Percentiles rank a stretch among this genome's conserved stretches.
Evolutionary conservation across 2,113 vertebrate genomes (phyloP).

Genomic region (Mugil cephalus): DNA sequence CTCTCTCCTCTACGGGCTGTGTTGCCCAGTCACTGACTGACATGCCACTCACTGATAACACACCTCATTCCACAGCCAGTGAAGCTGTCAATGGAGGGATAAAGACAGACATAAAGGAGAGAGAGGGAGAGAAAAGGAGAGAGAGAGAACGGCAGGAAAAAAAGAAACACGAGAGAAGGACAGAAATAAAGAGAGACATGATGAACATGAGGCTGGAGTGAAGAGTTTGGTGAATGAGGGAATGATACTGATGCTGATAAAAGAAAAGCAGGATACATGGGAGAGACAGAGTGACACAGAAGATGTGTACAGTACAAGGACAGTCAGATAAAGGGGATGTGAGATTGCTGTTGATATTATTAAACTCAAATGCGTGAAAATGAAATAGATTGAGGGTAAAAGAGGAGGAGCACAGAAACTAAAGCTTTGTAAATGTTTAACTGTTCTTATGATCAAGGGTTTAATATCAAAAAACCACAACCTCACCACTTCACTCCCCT

Average conservation of each 20-base stretch:
- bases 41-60: conserved; percentile 81
- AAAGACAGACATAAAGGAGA: conserved; percentile 29
- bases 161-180: conserved; percentile 16
- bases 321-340: not conserved
- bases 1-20: conserved; percentile 50
- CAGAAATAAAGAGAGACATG: not conserved
- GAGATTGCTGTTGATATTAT: not conserved
- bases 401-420: too few species aligned
- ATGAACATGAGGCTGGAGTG: conserved; percentile 11
- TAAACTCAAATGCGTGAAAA: not conserved
- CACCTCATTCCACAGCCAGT: conserved; percentile 76
- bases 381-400: not conserved
- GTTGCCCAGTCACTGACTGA: conserved; percentile 73
- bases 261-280: not conserved
- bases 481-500: not conserved
- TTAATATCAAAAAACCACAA: not conserved
- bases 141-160: conserved; percentile 36
- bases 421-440: too few species aligned
- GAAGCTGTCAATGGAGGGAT: conserved; percentile 70
- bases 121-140: conserved; percentile 43
- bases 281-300: not conserved
- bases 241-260: conserved; percentile 5
- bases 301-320: not conserved
- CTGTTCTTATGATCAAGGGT: too few species aligned
- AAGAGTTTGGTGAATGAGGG: conserved; percentile 26